A percentile compares a stretch with the other conserved stretches of the same genome.
Evolutionary conservation across 2,113 vertebrate species (phyloP).

Genomic region (Anas platyrhynchos): DNA sequence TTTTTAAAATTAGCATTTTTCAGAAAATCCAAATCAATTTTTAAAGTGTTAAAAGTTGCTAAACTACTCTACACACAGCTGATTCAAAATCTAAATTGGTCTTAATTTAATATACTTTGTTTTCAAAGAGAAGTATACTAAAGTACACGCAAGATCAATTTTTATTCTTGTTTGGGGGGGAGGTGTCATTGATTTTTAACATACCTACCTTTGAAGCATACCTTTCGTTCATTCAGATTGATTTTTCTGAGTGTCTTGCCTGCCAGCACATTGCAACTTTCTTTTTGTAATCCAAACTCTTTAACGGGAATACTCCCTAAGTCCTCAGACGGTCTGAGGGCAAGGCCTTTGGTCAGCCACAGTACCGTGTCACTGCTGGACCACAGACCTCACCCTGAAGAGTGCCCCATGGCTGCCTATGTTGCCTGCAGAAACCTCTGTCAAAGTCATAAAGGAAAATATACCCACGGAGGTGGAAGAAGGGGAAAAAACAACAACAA

Average conservation of each 20-base stretch:
- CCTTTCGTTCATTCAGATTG: conserved; percentile 55
- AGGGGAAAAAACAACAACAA: not conserved
- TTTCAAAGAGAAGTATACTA: conserved; percentile 12
- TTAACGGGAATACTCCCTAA: not conserved
- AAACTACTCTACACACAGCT: not conserved
- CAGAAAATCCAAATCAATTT: conserved; percentile 11
- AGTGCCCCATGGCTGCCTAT: not conserved
- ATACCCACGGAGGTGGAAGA: not conserved
- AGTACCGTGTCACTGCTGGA: not conserved
- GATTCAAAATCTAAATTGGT: not conserved
- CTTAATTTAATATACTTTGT: conserved; percentile 12
- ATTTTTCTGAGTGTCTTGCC: conserved; percentile 50
- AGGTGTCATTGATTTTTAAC: conserved; percentile 44
- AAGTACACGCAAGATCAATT: conserved; percentile 32
- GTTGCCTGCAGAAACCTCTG: not conserved
- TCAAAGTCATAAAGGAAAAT: not conserved
- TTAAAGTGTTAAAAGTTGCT: not conserved
- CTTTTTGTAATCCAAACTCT: not conserved
- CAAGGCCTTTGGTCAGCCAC: not conserved
- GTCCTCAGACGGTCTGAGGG: not conserved
- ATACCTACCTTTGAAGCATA: conserved; percentile 52
- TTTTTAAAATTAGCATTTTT: not conserved
- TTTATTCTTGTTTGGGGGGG: conserved; percentile 15
- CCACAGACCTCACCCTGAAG: not conserved
- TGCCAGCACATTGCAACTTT: conserved; percentile 6